Evolutionary conservation across 2,888 invertebrate genomes (phyloP), one percentile per base, ranked within the genome.

Genomic region (Epinotia bilunana): DNA sequence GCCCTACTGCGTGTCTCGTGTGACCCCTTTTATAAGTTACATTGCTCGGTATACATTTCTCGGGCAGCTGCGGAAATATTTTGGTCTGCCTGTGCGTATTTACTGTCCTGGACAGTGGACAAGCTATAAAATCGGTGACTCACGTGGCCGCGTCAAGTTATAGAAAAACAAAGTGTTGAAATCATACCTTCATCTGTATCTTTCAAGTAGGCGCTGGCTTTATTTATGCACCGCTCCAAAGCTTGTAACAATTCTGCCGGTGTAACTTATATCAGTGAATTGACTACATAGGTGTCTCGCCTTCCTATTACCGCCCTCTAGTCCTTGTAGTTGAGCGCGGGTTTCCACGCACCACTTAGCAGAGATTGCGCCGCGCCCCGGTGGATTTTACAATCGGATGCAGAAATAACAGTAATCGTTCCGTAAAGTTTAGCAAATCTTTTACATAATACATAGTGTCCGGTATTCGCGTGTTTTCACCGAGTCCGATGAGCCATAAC

Each of bases 291-390:
- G n/a, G 53, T 53, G n/a, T 53, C 16, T 65, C 46, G 20, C 62
- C 23, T 23, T 64, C 63, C 46, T 13, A 43, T 20, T 20, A 18
- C 64, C 49, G 6, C n/a, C 28, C 12, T 12, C 43, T n/a, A 18
- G 53, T 67, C 39, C 33, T 55, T 16, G 16, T 68, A 23, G 11
- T 43, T 13, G 43, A 69, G n/a, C 46, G 11, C 69, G 12, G 60
- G 49, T n/a, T 4, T 18, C 33, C 49, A 60, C 28, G 65, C 64
- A 12, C 58, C 57, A 53, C 53, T 69, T 58, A 60, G 28, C 69
- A 60, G 58, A 69, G 69, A 69, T 69, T 69, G 57, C 46, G 60
- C 72, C 65, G 33, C 72, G 58, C 60, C 49, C 68, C 49, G 33
- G 18, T 49, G 4, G 9, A 16, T 65, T 18, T 33, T 64, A 53